A percentile compares a stretch with the other conserved stretches of the same genome.
Evolutionary conservation across 2,888 invertebrate genomes (phyloP).

Genomic region (Drosophila gaucha): DNA sequence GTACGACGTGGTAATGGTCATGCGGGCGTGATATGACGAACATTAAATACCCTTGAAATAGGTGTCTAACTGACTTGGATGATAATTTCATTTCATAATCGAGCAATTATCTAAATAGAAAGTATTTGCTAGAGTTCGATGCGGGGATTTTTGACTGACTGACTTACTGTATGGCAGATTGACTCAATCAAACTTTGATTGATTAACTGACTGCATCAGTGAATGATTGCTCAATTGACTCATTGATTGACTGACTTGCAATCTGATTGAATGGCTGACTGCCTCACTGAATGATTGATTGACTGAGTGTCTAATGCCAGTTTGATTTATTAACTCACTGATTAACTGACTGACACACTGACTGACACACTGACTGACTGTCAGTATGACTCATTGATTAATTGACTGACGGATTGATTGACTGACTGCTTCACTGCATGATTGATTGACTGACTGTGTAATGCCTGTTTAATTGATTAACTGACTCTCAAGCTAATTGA

Average conservation of each 20-base stretch:
- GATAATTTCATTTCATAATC: too few relatives aligned
- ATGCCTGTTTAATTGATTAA: too few relatives aligned
- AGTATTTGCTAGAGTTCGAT: not conserved
- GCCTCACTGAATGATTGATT: too few relatives aligned
- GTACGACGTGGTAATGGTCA: too few relatives aligned
- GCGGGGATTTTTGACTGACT: too few relatives aligned
- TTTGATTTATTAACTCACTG: too few relatives aligned
- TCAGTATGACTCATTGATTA: too few relatives aligned
- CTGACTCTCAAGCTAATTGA: not conserved
- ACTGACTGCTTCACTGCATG: not conserved
- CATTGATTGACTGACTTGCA: too few relatives aligned
- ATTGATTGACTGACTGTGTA: not conserved
- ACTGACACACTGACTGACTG: not conserved
- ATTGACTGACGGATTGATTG: not conserved
- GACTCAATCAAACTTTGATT: too few relatives aligned
- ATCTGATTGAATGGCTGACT: not conserved
- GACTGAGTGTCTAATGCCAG: too few relatives aligned
- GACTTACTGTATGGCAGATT: too few relatives aligned
- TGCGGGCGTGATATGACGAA: not conserved
- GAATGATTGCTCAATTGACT: not conserved
- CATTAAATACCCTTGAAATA: not conserved
- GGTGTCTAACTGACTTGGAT: not conserved
- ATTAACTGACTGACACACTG: not conserved
- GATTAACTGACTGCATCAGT: not conserved
- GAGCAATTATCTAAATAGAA: too few relatives aligned